phyloP scores from a whole-genome alignment of 37 sponge, comb jelly and placozoan genomes.

The Eunapius fragilis region DNA sequence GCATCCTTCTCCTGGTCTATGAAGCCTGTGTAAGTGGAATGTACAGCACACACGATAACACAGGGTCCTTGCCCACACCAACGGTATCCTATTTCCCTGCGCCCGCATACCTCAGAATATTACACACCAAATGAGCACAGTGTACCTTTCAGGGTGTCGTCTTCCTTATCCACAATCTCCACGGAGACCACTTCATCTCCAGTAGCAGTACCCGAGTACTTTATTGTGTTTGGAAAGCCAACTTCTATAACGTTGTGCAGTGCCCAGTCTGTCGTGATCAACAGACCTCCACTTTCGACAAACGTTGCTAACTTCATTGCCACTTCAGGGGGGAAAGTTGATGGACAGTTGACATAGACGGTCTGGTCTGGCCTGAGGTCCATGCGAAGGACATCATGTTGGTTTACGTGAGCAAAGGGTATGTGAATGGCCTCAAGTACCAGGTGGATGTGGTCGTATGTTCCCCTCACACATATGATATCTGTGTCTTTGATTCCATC shows the following conservation, averaged over 20 bases:
- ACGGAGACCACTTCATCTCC: constrained; percentile 81
- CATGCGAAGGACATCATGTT: constrained; percentile 25
- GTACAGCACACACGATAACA: no score
- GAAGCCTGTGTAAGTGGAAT: constrained; percentile 43
- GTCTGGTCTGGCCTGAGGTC: constrained; percentile 80
- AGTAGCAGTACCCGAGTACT: constrained; percentile 53
- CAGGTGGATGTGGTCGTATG: constrained; percentile 81
- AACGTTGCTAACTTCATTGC: constrained; percentile 59
- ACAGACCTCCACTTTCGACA: constrained; percentile 67
- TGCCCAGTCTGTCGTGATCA: constrained; percentile 88
- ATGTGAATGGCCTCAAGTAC: constrained; percentile 70
- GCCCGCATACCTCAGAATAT: background rate
- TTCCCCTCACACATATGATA: constrained; percentile 74
- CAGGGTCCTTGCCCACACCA: background rate
- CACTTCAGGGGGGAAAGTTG: constrained; percentile 44
- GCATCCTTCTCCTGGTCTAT: constrained; percentile 82
- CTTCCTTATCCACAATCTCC: constrained; percentile 75
- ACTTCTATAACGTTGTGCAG: constrained; percentile 72
- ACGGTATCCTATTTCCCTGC: background rate
- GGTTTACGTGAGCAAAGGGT: constrained; percentile 61
- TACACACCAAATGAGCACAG: background rate
- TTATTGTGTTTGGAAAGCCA: constrained; percentile 68
- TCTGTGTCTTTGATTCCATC: constrained; percentile 63
- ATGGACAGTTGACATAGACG: constrained; percentile 79
- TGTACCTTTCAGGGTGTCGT: constrained; percentile 65